phyloP scores from a whole-genome alignment of 2,797 vertebrate species.

The Typhlichthys subterraneus region DNA sequence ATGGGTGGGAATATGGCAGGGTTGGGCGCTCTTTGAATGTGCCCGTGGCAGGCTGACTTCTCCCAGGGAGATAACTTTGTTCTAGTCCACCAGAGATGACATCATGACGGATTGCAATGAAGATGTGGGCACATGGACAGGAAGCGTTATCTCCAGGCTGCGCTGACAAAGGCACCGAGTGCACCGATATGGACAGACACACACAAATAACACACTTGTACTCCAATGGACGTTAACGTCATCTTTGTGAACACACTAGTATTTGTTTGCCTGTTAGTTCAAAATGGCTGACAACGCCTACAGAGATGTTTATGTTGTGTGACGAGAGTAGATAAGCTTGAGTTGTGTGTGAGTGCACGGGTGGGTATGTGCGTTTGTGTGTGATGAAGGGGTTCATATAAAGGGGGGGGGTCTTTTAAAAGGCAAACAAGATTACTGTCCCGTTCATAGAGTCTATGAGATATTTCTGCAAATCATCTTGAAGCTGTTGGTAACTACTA shows the following conservation, averaged over 20 bases:
- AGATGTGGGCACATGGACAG: slow-evolving; percentile 57
- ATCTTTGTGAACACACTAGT: slow-evolving; percentile 7
- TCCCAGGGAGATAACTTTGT: slow-evolving; percentile 75
- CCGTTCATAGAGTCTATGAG: slow-evolving; percentile 21
- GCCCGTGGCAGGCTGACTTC: slow-evolving; percentile 47
- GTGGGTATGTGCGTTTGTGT: too few relatives aligned
- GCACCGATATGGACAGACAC: slow-evolving; percentile 26
- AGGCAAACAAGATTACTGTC: slow-evolving; percentile 31
- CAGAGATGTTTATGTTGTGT: not conserved
- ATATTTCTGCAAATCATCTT: slow-evolving; percentile 14
- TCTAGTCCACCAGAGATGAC: slow-evolving; percentile 70
- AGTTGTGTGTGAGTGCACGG: not conserved
- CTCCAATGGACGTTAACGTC: slow-evolving; percentile 32
- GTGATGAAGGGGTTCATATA: slow-evolving; percentile 8
- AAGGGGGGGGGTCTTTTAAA: slow-evolving; percentile 42
- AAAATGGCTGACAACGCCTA: not conserved
- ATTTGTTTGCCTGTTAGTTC: not conserved
- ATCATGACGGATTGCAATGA: slow-evolving; percentile 72
- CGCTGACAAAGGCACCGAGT: slow-evolving; percentile 43
- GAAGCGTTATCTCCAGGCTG: slow-evolving; percentile 66
- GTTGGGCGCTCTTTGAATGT: slow-evolving; percentile 47
- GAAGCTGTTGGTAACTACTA: slow-evolving; percentile 24
- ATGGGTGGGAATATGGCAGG: slow-evolving; percentile 63
- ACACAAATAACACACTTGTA: slow-evolving; percentile 22
- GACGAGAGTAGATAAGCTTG: not conserved